Percentiles rank a stretch among this genome's conserved stretches.
Conservation (phyloP, 2,888 invertebrate species). For the Cephonodes hylas region DNA sequence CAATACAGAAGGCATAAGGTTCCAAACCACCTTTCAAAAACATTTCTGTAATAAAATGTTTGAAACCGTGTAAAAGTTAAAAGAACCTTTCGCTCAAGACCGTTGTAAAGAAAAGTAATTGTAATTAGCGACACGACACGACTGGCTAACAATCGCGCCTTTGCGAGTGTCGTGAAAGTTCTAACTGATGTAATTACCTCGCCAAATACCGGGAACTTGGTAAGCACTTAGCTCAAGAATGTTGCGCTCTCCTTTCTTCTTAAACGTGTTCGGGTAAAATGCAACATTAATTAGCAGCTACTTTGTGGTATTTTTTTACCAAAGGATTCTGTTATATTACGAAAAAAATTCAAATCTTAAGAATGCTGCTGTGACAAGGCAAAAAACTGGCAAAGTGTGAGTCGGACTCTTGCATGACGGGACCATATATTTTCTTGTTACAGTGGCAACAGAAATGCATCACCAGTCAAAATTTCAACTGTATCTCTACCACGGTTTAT, state of each 20-base stretch:
- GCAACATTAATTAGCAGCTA: neutral
- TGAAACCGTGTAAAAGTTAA: neutral
- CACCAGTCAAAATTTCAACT: too few relatives aligned
- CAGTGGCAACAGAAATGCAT: too few relatives aligned
- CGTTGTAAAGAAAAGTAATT: neutral
- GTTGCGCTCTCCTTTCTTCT: neutral
- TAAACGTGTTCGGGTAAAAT: neutral
- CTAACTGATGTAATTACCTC: neutral
- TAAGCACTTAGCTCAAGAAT: neutral
- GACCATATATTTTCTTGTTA: too few relatives aligned
- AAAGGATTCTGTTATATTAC: too few relatives aligned
- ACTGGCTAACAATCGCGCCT: conserved; percentile 2
- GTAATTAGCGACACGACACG: conserved; percentile 1
- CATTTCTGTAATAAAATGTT: neutral
- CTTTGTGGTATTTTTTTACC: too few relatives aligned
- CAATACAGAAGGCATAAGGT: too few relatives aligned
- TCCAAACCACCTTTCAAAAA: too few relatives aligned
- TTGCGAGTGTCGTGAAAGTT: neutral
- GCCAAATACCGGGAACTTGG: neutral
- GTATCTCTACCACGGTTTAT: too few relatives aligned
- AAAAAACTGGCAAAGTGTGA: too few relatives aligned
- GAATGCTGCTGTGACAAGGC: too few relatives aligned
- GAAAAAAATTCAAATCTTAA: too few relatives aligned
- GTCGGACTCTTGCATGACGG: too few relatives aligned
- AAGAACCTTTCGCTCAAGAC: neutral